Base-by-base conservation (phyloP, 2,113 vertebrate species). In the Rousettus leschenaultii region DNA sequence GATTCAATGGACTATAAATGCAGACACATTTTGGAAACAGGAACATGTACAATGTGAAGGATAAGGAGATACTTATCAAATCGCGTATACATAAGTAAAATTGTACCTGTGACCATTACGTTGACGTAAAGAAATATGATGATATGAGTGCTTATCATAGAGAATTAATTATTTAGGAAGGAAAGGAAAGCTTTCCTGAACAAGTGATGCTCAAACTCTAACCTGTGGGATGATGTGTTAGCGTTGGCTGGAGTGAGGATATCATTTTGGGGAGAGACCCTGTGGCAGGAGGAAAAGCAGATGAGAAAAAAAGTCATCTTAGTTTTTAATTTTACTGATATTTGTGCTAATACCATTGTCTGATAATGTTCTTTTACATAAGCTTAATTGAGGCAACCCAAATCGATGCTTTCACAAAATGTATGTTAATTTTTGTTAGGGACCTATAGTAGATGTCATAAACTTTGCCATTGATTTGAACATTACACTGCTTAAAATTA, bases 251-350 rank as follows among this genome's bases (percentile, higher is more conserved):
- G 48, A 74, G 7, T 80, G 14, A 35, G 43, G 15, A 55, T 86
- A 84, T 26, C 24, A 73, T 75, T 97, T 40, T 22, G 63, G 26
- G 51, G 19, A 74, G 51, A 77, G 3, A 9, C 8, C 9, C 19
- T 74, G 18, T 48, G 61, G 10, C n/a, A 84, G 24, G 84, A 85
- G 28, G 33, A 65, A 79, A 93, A 73, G 26, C 33, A 28, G 51
- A 93, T 92, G 7, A 79, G 48, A 71, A 85, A 38, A 38, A 59
- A 51, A 79, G 48, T 86, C 48, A 80, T 90, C 96, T 6, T 7
- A 95, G 59, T 59, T 95, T 87, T 95, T 83, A 97, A 48, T 95
- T 97, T 97, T 95, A 87, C 70, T 95, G 38, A 68, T 96, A 94
- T 71, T 75, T 92, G 26, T 94, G 88, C 80, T 95, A 95, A 71